Conservation (phyloP, 2,888 invertebrate species). For the Drosophila falleni region DNA sequence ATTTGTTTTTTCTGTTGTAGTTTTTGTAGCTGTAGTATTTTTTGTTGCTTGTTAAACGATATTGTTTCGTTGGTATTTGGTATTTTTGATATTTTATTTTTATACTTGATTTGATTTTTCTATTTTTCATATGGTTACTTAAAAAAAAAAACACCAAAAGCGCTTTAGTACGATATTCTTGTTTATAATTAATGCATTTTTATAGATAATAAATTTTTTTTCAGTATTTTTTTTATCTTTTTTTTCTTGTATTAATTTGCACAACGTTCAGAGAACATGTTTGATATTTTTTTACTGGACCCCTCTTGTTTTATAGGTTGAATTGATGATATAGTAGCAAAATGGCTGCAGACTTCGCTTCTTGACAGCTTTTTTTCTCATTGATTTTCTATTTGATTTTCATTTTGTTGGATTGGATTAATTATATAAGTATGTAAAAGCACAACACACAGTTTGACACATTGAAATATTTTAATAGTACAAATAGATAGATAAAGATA, state of each 20-base stretch:
- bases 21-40: constrained; percentile 29
- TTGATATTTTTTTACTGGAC: constrained; percentile 64
- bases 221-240: constrained; percentile 43
- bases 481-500: constrained; percentile 45
- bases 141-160: constrained; percentile 81
- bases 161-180: constrained; percentile 72
- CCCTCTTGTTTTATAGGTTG: constrained; percentile 83
- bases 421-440: constrained; percentile 69
- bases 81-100: constrained; percentile 30
- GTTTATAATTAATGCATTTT: constrained; percentile 68
- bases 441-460: constrained; percentile 82
- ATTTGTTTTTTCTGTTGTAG: constrained; percentile 30
- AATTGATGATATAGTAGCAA: constrained; percentile 52
- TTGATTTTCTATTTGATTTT: constrained; percentile 42
- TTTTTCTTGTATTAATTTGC: constrained; percentile 65
- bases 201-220: constrained; percentile 57
- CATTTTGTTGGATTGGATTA: constrained; percentile 41
- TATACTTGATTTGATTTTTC: constrained; percentile 33
- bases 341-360: constrained; percentile 32
- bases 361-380: constrained; percentile 35
- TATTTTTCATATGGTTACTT: constrained; percentile 45
- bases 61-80: constrained; percentile 45
- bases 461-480: constrained; percentile 69
- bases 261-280: constrained; percentile 78
- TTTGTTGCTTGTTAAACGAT: constrained; percentile 43